phyloP scores from a whole-genome alignment of 2,113 vertebrate genomes.

The Elephas maximus region DNA sequence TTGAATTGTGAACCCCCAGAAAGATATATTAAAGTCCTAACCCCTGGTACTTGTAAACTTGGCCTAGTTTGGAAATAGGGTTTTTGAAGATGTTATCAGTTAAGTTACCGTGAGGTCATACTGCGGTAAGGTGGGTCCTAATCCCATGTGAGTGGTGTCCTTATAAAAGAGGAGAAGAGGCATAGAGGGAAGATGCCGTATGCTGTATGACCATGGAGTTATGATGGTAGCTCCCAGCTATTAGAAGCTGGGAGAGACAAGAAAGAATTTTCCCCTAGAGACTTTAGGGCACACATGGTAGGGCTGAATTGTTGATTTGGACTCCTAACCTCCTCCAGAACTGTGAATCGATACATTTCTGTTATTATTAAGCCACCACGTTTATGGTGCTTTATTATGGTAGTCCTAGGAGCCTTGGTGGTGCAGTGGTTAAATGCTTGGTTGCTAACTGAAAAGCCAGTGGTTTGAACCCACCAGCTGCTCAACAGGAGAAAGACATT shows the following conservation, averaged over 20 bases:
- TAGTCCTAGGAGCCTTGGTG: background rate
- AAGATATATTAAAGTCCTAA: background rate
- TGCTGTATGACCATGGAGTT: background rate
- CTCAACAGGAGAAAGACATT: background rate
- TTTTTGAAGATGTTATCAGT: background rate
- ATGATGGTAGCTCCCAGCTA: background rate
- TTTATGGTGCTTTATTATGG: no score
- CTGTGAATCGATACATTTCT: no score
- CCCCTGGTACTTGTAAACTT: background rate
- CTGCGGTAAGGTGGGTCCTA: background rate
- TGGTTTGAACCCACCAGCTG: background rate
- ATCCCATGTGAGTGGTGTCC: background rate
- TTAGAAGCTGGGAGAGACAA: background rate
- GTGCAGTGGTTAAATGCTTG: background rate
- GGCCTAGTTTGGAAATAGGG: background rate
- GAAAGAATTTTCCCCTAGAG: background rate
- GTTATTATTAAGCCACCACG: background rate
- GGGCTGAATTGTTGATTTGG: background rate
- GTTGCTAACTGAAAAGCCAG: background rate
- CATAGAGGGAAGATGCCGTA: background rate
- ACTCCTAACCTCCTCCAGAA: background rate
- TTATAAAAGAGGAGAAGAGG: background rate
- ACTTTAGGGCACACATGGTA: background rate
- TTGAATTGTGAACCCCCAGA: background rate
- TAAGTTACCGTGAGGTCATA: background rate